Conservation (phyloP, 2,888 invertebrate genomes). For the Nudaria mundana region DNA sequence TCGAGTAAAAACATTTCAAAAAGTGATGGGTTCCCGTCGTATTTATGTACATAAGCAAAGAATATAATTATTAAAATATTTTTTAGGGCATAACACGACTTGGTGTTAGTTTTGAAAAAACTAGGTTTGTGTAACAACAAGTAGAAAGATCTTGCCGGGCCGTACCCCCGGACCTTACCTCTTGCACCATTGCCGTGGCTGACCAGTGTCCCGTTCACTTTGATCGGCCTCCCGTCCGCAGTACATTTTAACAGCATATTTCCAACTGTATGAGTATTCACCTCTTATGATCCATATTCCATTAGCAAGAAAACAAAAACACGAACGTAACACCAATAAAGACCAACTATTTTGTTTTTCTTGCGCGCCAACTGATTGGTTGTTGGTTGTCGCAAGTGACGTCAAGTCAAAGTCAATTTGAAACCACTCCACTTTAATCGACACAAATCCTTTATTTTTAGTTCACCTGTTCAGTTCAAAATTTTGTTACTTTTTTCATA, state of each 20-base stretch:
- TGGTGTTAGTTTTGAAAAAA: no score
- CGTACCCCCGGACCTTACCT: conserved; percentile 54
- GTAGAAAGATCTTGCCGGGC: neutral
- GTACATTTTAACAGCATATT: conserved; percentile 78
- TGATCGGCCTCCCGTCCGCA: conserved; percentile 75
- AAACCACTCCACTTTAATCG: conserved; percentile 64
- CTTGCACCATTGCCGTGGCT: conserved; percentile 71
- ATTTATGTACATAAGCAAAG: no score
- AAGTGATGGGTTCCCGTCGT: no score
- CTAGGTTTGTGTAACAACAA: neutral
- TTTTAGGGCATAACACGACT: no score
- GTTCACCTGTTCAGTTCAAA: conserved; percentile 29
- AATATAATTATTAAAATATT: no score
- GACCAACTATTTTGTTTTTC: conserved; percentile 36
- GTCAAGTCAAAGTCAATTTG: conserved; percentile 74
- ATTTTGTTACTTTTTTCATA: conserved; percentile 28
- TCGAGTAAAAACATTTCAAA: no score
- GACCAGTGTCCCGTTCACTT: conserved; percentile 69
- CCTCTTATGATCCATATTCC: conserved; percentile 54
- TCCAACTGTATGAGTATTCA: conserved; percentile 49
- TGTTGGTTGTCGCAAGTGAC: conserved; percentile 66
- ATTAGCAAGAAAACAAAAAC: conserved; percentile 52
- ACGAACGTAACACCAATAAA: conserved; percentile 25
- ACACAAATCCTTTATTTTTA: conserved; percentile 43
- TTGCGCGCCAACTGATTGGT: conserved; percentile 67